A percentile compares a stretch with the other conserved stretches of the same genome.
phyloP scores from a whole-genome alignment of 2,113 vertebrate genomes.

The Chloroceryle aenea region DNA sequence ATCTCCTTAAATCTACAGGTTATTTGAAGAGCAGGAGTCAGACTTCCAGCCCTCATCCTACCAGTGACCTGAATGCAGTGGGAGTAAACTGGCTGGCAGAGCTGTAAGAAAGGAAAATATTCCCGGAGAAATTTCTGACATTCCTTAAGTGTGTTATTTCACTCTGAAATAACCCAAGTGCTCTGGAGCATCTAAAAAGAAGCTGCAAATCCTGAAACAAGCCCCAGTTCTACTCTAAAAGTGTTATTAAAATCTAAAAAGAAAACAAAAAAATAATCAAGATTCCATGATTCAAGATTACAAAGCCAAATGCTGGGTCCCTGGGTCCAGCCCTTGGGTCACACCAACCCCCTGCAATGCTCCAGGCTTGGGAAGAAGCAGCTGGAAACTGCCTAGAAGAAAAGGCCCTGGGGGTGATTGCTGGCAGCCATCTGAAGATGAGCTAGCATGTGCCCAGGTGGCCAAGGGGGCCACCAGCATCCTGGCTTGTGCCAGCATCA shows the following conservation, averaged over 20 bases:
- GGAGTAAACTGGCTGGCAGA: background rate
- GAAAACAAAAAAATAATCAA: background rate
- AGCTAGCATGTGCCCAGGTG: background rate
- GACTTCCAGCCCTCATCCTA: background rate
- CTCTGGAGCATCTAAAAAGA: background rate
- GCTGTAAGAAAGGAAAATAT: background rate
- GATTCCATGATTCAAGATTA: background rate
- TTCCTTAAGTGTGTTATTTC: background rate
- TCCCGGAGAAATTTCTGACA: background rate
- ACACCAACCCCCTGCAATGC: background rate
- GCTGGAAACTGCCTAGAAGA: background rate
- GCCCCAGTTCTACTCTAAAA: background rate
- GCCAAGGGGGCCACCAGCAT: background rate
- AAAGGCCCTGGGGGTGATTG: background rate
- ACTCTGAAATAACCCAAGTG: background rate
- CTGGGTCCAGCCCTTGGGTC: too few species aligned
- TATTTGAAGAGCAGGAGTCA: background rate
- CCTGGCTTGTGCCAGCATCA: background rate
- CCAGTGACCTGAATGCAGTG: constrained; percentile 15
- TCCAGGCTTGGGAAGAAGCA: background rate
- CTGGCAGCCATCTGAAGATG: background rate
- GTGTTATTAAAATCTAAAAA: background rate
- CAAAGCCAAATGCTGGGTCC: background rate
- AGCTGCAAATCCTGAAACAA: background rate
- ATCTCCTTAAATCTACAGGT: background rate